Percentiles rank a stretch among this genome's conserved stretches.
Evolutionary conservation across 2,888 invertebrate species (phyloP).

Genomic region (Automeris io): DNA sequence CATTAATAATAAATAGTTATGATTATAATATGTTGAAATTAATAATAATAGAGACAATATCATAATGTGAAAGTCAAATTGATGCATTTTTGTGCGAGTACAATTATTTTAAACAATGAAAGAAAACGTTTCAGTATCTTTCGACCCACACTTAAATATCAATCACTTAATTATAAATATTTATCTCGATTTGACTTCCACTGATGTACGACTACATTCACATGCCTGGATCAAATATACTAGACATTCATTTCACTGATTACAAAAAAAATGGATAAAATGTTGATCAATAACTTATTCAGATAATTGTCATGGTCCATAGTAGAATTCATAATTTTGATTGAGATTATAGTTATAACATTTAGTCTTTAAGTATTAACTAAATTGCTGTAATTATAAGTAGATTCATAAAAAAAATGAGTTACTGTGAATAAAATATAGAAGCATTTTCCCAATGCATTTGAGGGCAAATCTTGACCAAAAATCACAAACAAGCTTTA

Average conservation of each 20-base stretch:
- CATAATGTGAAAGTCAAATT: slow-evolving; percentile 57
- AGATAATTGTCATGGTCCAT: slow-evolving; percentile 58
- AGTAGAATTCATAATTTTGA: slow-evolving; percentile 47
- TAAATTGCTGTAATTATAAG: too few relatives aligned
- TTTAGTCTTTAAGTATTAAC: too few relatives aligned
- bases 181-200: slow-evolving; percentile 43
- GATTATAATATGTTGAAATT: slow-evolving; percentile 66
- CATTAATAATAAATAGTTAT: slow-evolving; percentile 69
- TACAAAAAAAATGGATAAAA: slow-evolving; percentile 57
- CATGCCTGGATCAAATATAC: slow-evolving; percentile 45
- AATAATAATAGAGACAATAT: slow-evolving; percentile 73
- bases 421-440: too few relatives aligned
- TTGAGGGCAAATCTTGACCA: too few relatives aligned
- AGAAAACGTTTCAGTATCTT: slow-evolving; percentile 4
- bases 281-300: slow-evolving; percentile 68
- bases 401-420: too few relatives aligned
- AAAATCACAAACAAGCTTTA: too few relatives aligned
- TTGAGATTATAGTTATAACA: slow-evolving; percentile 30
- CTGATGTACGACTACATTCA: slow-evolving; percentile 41
- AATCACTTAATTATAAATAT: slow-evolving; percentile 2
- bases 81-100: slow-evolving; percentile 31
- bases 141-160: slow-evolving; percentile 6
- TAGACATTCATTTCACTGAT: slow-evolving; percentile 45
- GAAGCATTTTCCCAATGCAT: too few relatives aligned
- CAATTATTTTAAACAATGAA: slow-evolving; percentile 3